Conservation (phyloP, 2,113 vertebrate genomes). For the Procavia capensis region DNA sequence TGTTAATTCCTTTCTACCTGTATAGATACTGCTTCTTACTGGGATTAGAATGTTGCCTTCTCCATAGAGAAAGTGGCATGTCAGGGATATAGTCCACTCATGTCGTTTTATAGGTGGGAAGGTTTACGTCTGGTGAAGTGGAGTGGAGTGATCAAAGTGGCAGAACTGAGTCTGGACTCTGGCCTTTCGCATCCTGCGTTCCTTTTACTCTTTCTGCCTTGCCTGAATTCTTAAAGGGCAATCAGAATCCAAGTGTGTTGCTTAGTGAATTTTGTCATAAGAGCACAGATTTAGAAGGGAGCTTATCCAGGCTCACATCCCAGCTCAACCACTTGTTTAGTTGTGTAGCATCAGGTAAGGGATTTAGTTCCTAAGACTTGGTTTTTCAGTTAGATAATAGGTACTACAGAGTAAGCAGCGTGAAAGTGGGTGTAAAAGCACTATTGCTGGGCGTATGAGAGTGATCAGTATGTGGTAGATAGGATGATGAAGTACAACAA, state of each 20-base stretch:
- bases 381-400: conserved; percentile 7
- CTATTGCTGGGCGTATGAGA: neutral
- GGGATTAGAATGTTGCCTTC: conserved; percentile 22
- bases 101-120: conserved; percentile 14
- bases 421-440: neutral
- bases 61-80: neutral
- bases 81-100: neutral
- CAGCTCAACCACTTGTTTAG: neutral
- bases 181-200: conserved; percentile 19
- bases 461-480: neutral
- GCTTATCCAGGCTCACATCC: neutral
- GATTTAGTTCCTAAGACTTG: conserved; percentile 35
- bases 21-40: neutral
- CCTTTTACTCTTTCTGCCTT: neutral
- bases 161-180: neutral
- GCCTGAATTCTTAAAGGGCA: neutral
- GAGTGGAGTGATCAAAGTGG: neutral
- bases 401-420: neutral
- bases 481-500: neutral
- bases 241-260: neutral
- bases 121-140: neutral
- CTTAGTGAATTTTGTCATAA: neutral
- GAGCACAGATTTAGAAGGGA: neutral
- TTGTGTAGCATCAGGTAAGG: neutral
- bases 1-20: neutral